These are phyloP conservation scores for Ameiurus melas DNA, from an alignment of 2,113 vertebrate species.

Conservation along the genomic window DNA sequence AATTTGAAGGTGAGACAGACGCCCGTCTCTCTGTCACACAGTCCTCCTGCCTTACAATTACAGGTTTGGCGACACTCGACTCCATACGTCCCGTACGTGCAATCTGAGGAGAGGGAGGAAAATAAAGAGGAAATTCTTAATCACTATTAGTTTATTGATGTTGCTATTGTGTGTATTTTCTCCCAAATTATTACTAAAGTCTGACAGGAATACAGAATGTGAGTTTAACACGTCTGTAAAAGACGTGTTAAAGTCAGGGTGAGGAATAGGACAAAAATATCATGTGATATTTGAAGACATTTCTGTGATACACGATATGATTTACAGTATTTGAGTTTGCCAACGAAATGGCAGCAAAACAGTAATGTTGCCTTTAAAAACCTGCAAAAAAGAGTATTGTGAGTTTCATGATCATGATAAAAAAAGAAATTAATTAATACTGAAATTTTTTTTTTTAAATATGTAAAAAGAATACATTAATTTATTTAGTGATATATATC, in stretches of 20 bases:
- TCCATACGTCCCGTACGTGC: slow-evolving; percentile 88
- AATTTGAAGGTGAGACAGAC: slow-evolving; percentile 88
- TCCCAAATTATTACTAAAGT: neutral
- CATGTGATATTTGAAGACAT: no score
- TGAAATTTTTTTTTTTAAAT: neutral
- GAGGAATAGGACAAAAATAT: no score
- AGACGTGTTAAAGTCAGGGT: no score
- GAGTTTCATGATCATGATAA: neutral
- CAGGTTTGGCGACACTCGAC: slow-evolving; percentile 88
- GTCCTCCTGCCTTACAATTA: slow-evolving; percentile 83
- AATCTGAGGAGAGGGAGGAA: slow-evolving; percentile 74
- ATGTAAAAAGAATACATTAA: neutral
- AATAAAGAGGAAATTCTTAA: neutral
- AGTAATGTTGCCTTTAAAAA: no score
- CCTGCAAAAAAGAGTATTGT: no score
- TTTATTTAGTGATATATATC: neutral
- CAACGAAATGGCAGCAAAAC: no score
- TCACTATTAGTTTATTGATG: neutral
- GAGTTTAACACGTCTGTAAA: no score
- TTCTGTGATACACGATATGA: no score
- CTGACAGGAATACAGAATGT: neutral
- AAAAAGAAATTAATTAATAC: neutral
- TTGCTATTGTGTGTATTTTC: neutral
- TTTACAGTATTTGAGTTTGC: neutral
- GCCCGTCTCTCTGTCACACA: slow-evolving; percentile 91